phyloP scores from a whole-genome alignment of 92 coral and sea anemone species.

The Palythoa heliodiscus region DNA sequence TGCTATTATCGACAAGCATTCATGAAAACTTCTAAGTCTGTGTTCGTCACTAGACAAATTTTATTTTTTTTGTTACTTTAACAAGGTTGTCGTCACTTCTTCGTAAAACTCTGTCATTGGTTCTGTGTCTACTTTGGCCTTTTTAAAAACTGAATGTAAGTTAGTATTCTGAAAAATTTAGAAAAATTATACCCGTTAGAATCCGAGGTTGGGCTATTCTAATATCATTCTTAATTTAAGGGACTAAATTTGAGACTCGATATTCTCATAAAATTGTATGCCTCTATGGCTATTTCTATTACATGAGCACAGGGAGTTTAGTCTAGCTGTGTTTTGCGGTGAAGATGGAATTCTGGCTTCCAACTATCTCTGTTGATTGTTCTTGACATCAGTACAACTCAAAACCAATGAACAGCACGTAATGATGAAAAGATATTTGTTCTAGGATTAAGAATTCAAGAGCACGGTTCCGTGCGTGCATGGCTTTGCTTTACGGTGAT shows the following conservation, averaged over 20 bases:
- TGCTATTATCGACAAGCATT: slow-evolving; percentile 6
- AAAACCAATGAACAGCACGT: background rate
- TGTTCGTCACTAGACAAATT: slow-evolving; percentile 27
- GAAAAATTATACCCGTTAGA: too few species aligned
- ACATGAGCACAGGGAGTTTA: background rate
- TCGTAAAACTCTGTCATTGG: background rate
- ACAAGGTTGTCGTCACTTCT: slow-evolving; percentile 5
- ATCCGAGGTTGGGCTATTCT: too few species aligned
- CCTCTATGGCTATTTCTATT: background rate
- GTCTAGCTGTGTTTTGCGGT: background rate
- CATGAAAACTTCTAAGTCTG: slow-evolving; percentile 25
- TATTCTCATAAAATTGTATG: background rate
- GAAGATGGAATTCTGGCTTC: background rate
- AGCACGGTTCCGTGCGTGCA: background rate
- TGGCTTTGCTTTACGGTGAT: too few species aligned
- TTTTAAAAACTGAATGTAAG: too few species aligned
- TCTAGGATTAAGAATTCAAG: background rate
- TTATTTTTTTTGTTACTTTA: slow-evolving; percentile 19
- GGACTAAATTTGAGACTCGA: too few species aligned
- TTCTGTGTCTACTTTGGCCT: too few species aligned
- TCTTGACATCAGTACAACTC: background rate
- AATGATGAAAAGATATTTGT: background rate
- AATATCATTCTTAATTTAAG: too few species aligned
- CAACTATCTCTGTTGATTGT: background rate
- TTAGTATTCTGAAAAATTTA: too few species aligned